A percentile compares a stretch with the other conserved stretches of the same genome.
These are phyloP conservation scores for Coturnix japonica DNA, from an alignment of 2,113 vertebrate genomes.

Conservation along the genomic window DNA sequence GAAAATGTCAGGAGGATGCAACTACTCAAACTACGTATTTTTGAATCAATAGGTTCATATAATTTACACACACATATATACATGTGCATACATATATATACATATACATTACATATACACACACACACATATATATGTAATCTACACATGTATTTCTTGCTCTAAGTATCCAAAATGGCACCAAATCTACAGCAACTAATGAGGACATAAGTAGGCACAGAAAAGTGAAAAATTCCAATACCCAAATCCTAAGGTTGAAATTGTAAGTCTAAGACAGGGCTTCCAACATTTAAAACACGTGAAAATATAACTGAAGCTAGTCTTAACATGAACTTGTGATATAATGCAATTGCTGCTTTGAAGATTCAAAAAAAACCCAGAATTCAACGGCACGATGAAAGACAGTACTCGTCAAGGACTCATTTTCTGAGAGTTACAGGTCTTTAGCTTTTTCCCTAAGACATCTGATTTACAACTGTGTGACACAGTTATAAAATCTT, in stretches of 20 bases:
- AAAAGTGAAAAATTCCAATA: neutral
- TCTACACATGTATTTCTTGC: rapidly evolving
- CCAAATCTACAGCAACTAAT: neutral
- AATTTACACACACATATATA: neutral
- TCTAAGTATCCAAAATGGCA: neutral
- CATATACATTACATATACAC: too few relatives aligned
- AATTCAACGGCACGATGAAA: neutral
- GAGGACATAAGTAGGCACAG: neutral
- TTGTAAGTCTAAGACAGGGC: neutral
- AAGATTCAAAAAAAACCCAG: neutral
- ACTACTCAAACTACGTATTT: neutral
- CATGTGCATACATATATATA: too few relatives aligned
- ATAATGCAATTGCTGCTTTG: neutral
- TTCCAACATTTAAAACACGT: neutral
- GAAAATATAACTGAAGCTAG: neutral
- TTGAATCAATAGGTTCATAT: neutral
- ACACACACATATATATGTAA: neutral
- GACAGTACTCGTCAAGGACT: neutral
- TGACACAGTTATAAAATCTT: constrained; percentile 20
- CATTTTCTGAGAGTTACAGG: neutral
- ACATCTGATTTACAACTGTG: constrained; percentile 1
- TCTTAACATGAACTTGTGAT: neutral
- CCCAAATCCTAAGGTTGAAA: neutral
- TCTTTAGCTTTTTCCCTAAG: neutral
- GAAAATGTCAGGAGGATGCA: neutral